Evolutionary conservation across 2,888 invertebrate species (phyloP), one percentile per base, ranked within the genome.

Genomic region (Andricus quercusramuli): DNA sequence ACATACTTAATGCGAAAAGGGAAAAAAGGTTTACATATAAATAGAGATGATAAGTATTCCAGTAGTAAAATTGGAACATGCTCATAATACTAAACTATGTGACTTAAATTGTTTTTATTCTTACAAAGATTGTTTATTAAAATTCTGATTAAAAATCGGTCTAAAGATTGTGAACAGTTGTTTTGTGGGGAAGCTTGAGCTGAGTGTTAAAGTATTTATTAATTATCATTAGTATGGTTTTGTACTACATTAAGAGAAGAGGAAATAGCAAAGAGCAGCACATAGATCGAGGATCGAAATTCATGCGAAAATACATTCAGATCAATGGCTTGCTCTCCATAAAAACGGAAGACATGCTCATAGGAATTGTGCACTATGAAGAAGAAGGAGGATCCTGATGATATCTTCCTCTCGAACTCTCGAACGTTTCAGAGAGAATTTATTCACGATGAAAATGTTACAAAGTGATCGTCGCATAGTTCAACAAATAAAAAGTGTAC

Each of bases 311-410:
- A 62, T 5, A 62, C 15, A 62, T 62, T 25, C 62, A 6, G 62
- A 25, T 13, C 22, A 62, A 62, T 62, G 25, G 5, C 62, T 25
- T 62, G 25, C 25, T 25, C 25, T 29, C 25, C 4, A 25, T 62
- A 29, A 25, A 62, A 25, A 15, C 25, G 2, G 13, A 25, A 62
- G 62, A 25, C 25, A 62, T 62, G 15, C 22, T 25, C 62, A 25
- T 25, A 62, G 62, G 25, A 62, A 62, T 62, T 62, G 29, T 25
- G 15, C 62, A 6, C 22, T 62, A 62, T 62, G 25, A 62, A 25
- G 15, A 25, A 62, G 62, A 62, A 62, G 62, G 15, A 25, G 25
- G 62, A 62, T 62, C 62, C 62, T 62, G 62, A 62, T 62, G 25
- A 62, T 62, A 62, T 25, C 62, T 62, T 62, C 15, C 25, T 62